Evolutionary conservation across 1,140 invertebrate genomes (phyloP).

Genomic region (Stenopsyche tienmushanensis): DNA sequence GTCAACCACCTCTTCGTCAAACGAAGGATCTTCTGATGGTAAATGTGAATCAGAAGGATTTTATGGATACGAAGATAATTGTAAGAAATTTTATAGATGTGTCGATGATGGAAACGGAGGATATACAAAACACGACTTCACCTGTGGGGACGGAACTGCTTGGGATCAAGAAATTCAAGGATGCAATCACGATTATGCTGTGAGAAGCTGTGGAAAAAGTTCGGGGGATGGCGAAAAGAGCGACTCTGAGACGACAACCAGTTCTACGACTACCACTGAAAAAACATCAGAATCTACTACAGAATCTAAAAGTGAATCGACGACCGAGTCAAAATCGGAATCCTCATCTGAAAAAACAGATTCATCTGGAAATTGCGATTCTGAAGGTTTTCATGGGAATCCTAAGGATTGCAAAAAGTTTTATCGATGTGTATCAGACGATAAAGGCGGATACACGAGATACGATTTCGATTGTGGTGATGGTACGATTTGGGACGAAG

Average conservation of each 20-base stretch:
- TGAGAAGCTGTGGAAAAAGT: slow-evolving; percentile 39
- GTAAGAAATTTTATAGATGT: slow-evolving; percentile 62
- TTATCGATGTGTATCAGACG: slow-evolving; percentile 70
- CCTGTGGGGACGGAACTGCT: slow-evolving; percentile 59
- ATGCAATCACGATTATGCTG: slow-evolving; percentile 44
- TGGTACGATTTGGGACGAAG: slow-evolving; percentile 58
- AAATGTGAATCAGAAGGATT: slow-evolving; percentile 55
- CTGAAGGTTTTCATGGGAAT: slow-evolving; percentile 67
- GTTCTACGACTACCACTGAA: not conserved
- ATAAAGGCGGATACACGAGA: slow-evolving; percentile 58
- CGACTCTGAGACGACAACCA: not conserved
- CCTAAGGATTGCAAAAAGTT: slow-evolving; percentile 68
- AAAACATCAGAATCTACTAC: slow-evolving; percentile 11
- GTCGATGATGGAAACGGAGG: slow-evolving; percentile 58
- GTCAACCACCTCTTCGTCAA: slow-evolving; percentile 31
- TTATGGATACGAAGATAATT: slow-evolving; percentile 45
- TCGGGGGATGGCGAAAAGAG: slow-evolving; percentile 31
- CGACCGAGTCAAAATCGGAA: slow-evolving; percentile 33
- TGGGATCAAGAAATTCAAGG: slow-evolving; percentile 46
- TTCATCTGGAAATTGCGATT: slow-evolving; percentile 44
- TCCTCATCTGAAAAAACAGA: slow-evolving; percentile 9
- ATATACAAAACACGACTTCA: slow-evolving; percentile 59
- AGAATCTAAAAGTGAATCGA: slow-evolving; percentile 4
- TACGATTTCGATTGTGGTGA: slow-evolving; percentile 63
- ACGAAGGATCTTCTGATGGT: slow-evolving; percentile 26